These are phyloP conservation scores for Apantesis nais DNA, from an alignment of 2,888 invertebrate genomes.

Conservation along the genomic window DNA sequence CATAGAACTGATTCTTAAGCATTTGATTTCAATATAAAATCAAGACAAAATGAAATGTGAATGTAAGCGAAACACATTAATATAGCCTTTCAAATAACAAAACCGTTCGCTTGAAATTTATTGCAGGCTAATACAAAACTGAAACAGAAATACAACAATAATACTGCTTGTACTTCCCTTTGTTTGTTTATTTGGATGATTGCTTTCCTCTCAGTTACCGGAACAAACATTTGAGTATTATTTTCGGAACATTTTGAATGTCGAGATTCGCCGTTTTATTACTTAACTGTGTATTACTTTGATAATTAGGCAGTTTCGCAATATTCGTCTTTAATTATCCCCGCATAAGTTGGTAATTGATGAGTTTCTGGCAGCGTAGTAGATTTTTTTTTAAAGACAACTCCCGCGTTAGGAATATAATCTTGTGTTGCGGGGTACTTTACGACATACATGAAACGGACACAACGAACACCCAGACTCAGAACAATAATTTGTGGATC, in stretches of 20 bases:
- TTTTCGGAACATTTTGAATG: slow-evolving; percentile 6
- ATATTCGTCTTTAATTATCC: background rate
- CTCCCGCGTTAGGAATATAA: too few species aligned
- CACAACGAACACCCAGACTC: too few species aligned
- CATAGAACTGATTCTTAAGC: background rate
- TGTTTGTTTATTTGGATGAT: slow-evolving; percentile 4
- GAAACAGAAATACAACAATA: slow-evolving; percentile 4
- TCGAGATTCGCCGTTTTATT: background rate
- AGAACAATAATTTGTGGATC: too few species aligned
- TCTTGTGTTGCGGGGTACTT: too few species aligned
- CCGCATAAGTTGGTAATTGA: background rate
- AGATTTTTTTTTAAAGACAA: too few species aligned
- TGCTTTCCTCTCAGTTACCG: background rate
- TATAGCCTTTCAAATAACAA: background rate
- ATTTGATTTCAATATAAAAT: background rate
- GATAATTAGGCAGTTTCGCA: background rate
- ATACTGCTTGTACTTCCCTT: background rate
- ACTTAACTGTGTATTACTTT: background rate
- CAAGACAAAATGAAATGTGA: background rate
- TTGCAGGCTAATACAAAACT: background rate
- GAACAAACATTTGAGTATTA: background rate
- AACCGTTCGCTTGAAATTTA: background rate
- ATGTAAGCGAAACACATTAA: background rate
- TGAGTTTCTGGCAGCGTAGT: too few species aligned
- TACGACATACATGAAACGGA: too few species aligned